Evolutionary conservation across 2,113 vertebrate species (phyloP), one percentile per base, ranked within the genome.

Genomic region (Eulemur rufifrons): DNA sequence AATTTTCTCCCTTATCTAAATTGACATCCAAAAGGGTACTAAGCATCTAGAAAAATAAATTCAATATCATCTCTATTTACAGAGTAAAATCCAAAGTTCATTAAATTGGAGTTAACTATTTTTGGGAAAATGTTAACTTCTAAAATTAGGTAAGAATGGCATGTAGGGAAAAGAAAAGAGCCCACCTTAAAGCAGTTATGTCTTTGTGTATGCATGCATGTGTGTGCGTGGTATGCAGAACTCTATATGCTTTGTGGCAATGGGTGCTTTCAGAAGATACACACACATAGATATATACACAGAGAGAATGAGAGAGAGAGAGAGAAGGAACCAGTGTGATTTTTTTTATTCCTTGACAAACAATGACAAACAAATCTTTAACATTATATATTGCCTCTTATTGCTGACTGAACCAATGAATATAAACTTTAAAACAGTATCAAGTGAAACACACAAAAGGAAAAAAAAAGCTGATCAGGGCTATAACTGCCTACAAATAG

Each of bases 91-190:
- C 59, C 42, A 54, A 66, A 66, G 64, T 89, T 86, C 37, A 29
- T 86, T 93, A 95, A 66, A 73, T 42, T 77, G 86, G 68, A 86
- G 61, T 94, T 88, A 84, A 73, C 68, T 93, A 90, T 64, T 90
- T 64, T 83, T 39, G 39, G 83, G 32, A 71, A 92, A 86, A 74
- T 78, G 59, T 54, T 61, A 81, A 81, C 39, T 85, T 93, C 34
- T 59, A 64, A 84, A 89, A 45, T 39, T 77, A 84, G 71, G 81
- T 21, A 71, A 89, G 42, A 74, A 45, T 12, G 21, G 39, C 61
- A 54, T 34, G 14, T 17, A 54, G 18, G 47, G 52, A 94, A 74
- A 69, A 86, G 34, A 76, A 66, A 59, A 71, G 45, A 42, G 89
- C 18, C 64, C 10, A 54, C 10, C 23, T 25, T 61, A 63, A 37